Evolutionary conservation across 2,113 vertebrate genomes (phyloP).

Genomic region (Malurus alboscapulatus): DNA sequence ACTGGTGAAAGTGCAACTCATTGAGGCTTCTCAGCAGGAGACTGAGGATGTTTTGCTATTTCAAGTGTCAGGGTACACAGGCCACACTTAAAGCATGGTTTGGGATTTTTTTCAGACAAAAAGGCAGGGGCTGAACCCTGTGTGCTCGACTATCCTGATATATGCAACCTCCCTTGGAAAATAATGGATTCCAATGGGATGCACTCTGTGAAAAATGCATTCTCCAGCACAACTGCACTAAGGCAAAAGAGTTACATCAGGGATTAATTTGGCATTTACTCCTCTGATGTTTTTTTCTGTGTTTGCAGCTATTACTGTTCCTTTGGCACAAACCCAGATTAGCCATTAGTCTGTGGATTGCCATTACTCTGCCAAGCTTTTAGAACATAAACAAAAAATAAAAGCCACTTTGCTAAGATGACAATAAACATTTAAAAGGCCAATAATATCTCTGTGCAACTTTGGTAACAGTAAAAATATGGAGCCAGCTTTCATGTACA

Average conservation of each 20-base stretch:
- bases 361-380: conserved; percentile 43
- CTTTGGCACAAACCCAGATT: conserved; percentile 50
- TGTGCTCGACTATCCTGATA: rapidly evolving
- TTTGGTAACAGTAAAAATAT: conserved; percentile 32
- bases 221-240: neutral
- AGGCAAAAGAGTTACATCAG: neutral
- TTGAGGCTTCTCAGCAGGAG: neutral
- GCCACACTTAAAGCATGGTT: neutral
- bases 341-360: conserved; percentile 52
- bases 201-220: neutral
- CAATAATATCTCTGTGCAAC: conserved; percentile 20
- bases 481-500: conserved; percentile 13
- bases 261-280: conserved; percentile 50
- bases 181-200: neutral
- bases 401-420: conserved; percentile 47
- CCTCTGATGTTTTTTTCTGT: conserved; percentile 13
- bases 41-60: rapidly evolving
- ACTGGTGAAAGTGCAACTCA: neutral
- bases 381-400: conserved; percentile 50
- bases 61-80: neutral
- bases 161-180: neutral
- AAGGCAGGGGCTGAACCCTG: neutral
- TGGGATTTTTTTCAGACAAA: neutral
- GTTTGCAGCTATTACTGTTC: conserved; percentile 22
- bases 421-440: conserved; percentile 62